Evolutionary conservation across 2,797 vertebrate species (phyloP), one percentile per base, ranked within the genome.

Genomic region (Melanotaenia boesemani): DNA sequence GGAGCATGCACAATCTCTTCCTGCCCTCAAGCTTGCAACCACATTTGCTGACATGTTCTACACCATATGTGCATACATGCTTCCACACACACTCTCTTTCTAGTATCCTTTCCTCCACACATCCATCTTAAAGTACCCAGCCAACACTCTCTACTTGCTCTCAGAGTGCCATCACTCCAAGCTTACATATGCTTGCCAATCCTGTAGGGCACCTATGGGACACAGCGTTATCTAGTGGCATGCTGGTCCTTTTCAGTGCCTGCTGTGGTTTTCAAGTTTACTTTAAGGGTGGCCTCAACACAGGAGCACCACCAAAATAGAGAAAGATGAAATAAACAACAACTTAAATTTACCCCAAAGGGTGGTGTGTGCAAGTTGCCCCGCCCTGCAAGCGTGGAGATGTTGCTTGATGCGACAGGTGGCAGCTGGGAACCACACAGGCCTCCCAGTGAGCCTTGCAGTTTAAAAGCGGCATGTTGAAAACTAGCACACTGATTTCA

Each of bases 401-500:
- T 46, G 70, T 73, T 13, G 22, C 76, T 78, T 68, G 72, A 61
- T 18, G n/a, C 24, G 28, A 78, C 86, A 90, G 86, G 85, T 89
- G 85, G 86, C 84, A 81, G 81, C 84, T 68, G 81, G 83, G 77
- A 81, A 88, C 79, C 83, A 75, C 69, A 24, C 80, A 76, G 79
- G 79, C 75, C 77, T 84, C 74, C 60, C 13, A 82, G 80, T 80
- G 79, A 89, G 76, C 46, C 76, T 75, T 75, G 78, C 77, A 68
- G 79, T 72, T 66, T 75, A 57, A 67, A 62, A 67, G 52, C 72
- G 76, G 77, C 71, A 61, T 74, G 78, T 70, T 70, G 81, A 79
- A 67, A 76, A 78, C 81, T 63, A 63, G 70, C 28, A 30, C 2
- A 37, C 4, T 34, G 2, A 59, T 89, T 84, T 64, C 75, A 84